Evolutionary conservation across 2,113 vertebrate genomes (phyloP), one percentile per base, ranked within the genome.

Genomic region (Saccopteryx bilineata): DNA sequence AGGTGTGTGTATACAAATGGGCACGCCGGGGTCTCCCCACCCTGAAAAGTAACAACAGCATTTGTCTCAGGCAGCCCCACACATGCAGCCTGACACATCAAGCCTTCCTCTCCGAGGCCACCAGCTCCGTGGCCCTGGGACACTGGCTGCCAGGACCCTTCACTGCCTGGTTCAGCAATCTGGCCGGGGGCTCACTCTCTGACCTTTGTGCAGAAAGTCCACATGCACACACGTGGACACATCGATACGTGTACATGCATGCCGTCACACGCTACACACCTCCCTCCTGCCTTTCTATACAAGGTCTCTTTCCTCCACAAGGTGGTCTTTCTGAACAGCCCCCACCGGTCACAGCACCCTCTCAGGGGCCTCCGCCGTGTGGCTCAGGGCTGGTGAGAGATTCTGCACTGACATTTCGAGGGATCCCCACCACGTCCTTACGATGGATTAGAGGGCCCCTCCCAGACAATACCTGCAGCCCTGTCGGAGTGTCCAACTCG

Each of bases 61-160:
- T 98, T 98, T 98, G 97, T 97, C 98, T 97, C 98, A 98, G 97
- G 93, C 94, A 87, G 75, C 96, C 98, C 97, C 94, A 9, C 28
- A 97, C 96, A 96, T 46, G 91, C 97, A 76, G 96, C 97, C 97
- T 97, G 98, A 97, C 68, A 98, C 97, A 95, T 60, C 90, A 48
- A 95, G 96, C 96, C 95, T 87, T 96, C 93, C 94, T 97, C 86
- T 91, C 91, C 52, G 79, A 78, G 93, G 97, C 76, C 66, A 95
- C 94, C 83, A 21, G 63, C 68, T 31, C 28, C 50, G 4, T 0
- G 6, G 26, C 18, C 58, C 68, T 9, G 18, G 4, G 31, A 50
- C 46, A 14, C 1, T 2, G 58, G 48, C 71, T 23, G 4, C 61
- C 0, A 5, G 26, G 19, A 2, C n/a, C 63, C 82, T 71, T 19